Percentiles rank a stretch among this genome's conserved stretches.
Evolutionary conservation across 1,140 invertebrate species (phyloP).

Genomic region (Phortica variegata): DNA sequence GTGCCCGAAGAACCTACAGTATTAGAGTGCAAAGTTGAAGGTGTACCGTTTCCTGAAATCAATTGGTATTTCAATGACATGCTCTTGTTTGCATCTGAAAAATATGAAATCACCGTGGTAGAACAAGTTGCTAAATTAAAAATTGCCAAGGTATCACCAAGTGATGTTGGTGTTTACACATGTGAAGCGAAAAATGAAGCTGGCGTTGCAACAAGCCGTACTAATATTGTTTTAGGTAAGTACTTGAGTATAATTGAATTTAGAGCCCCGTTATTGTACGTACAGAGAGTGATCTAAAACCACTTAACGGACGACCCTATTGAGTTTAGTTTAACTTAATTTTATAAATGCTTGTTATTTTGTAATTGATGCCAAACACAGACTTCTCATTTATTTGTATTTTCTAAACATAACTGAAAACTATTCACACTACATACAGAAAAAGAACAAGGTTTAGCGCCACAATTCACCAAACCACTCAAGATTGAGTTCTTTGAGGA

Average conservation of each 20-base stretch:
- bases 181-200: slow-evolving; percentile 73
- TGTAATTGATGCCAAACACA: background rate
- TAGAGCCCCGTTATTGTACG: too few relatives aligned
- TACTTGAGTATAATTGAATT: slow-evolving; percentile 23
- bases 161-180: slow-evolving; percentile 82
- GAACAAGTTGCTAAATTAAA: slow-evolving; percentile 69
- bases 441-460: slow-evolving; percentile 79
- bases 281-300: too few relatives aligned
- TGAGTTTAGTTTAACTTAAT: background rate
- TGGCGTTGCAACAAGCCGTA: slow-evolving; percentile 75
- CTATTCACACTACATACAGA: slow-evolving; percentile 71
- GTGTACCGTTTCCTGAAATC: slow-evolving; percentile 71
- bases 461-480: slow-evolving; percentile 71
- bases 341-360: background rate
- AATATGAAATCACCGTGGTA: slow-evolving; percentile 66
- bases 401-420: background rate
- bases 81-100: slow-evolving; percentile 70
- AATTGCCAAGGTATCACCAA: slow-evolving; percentile 70
- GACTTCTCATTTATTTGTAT: slow-evolving; percentile 6
- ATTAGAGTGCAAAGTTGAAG: slow-evolving; percentile 71
- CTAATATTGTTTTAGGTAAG: slow-evolving; percentile 66
- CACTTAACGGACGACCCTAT: too few relatives aligned
- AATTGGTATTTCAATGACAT: slow-evolving; percentile 89
- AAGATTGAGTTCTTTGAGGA: slow-evolving; percentile 63
- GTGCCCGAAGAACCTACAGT: slow-evolving; percentile 64